phyloP scores from a whole-genome alignment of 64 coral and sea anemone species.

The Anthopleura sola region DNA sequence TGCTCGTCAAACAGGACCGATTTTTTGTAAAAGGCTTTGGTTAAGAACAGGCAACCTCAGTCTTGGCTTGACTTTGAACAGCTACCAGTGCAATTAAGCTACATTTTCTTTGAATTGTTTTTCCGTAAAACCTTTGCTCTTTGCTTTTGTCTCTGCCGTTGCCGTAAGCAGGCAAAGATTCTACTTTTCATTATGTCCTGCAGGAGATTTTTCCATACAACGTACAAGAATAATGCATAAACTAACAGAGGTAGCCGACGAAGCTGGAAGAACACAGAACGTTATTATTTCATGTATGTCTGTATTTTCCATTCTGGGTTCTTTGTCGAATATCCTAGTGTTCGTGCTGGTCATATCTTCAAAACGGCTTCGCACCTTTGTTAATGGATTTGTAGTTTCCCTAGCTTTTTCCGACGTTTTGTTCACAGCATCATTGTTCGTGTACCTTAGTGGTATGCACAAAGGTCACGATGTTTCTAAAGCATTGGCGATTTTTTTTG shows the following conservation, averaged over 20 bases:
- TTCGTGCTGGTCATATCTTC: background rate
- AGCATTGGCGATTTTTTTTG: background rate
- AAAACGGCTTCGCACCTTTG: constrained; percentile 8
- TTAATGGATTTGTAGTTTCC: constrained; percentile 24
- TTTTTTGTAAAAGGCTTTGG: background rate
- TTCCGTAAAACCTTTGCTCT: too few species aligned
- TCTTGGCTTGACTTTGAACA: too few species aligned
- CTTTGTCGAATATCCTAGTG: background rate
- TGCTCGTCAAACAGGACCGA: background rate
- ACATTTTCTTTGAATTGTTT: too few species aligned
- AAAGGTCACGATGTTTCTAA: background rate
- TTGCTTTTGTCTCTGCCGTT: too few species aligned
- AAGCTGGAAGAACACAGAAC: too few species aligned
- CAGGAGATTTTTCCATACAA: too few species aligned
- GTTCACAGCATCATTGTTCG: background rate
- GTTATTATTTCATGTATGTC: background rate
- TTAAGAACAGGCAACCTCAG: too few species aligned
- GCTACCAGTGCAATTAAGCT: too few species aligned
- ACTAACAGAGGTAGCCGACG: too few species aligned
- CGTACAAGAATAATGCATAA: too few species aligned
- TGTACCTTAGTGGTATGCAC: background rate
- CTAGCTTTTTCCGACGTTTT: constrained; percentile 16
- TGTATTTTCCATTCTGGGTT: background rate
- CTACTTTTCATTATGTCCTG: too few species aligned
- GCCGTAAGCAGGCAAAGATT: too few species aligned